Base-by-base conservation (phyloP, 2,797 vertebrate species). In the Gouania willdenowi region DNA sequence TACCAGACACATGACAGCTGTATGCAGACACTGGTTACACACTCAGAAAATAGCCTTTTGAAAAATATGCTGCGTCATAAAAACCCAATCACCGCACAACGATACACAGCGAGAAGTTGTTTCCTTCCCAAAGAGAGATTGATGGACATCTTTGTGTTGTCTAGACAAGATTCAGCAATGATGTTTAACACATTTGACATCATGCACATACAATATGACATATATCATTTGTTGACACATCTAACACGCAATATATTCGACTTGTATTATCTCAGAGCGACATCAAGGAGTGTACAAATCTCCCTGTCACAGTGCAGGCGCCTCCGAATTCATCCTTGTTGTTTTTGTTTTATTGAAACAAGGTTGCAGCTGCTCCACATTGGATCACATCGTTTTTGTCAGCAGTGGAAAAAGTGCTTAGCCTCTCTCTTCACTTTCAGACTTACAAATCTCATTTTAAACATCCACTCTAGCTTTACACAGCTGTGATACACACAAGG, bases 301-400 rank as follows among this genome's bases (percentile, higher is more conserved):
- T 6, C 19, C 4, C 7, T 31, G 10, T 29, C 48, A 42, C 47
- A 5, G n/a, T 9, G 14, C n/a, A 45, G 27, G 47, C 4, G 26
- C 62, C 30, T 51, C 18, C 38, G 4, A 2, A 40, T 41, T 39
- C 41, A 62, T 66, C 55, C 37, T 52, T 36, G 49, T 51, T 44
- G 58, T 44, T 17, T 27, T 9, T 18, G 48, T 34, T 37, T 68
- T 66, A 52, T 44, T 51, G 41, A 65, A 71, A 51, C 45, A 33
- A 41, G 50, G 58, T 57, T 67, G 44, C 75, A 78, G 70, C 72
- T 75, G 75, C 75, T 76, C 74, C 43, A 75, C 41, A 71, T 52
- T 49, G 69, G 65, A 71, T 58, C 35, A 10, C 54, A 39, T 16
- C 49, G 52, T 71, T 59, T n/a, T 71, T 3, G 38, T 52, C 66